Evolutionary conservation across 2,888 invertebrate species (phyloP).

Genomic region (Apamea monoglypha): DNA sequence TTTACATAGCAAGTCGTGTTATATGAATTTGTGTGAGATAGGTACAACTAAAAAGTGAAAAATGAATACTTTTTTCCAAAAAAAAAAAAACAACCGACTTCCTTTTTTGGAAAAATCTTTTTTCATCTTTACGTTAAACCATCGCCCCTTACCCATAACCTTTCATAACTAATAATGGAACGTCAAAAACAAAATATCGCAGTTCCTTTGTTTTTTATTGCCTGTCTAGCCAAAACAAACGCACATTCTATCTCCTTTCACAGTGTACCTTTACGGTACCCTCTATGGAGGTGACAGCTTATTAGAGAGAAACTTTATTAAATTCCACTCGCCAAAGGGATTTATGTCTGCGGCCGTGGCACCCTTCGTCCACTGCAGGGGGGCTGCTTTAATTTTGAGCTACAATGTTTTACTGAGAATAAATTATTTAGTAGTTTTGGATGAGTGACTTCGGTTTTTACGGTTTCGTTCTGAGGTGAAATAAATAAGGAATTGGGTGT

Average conservation of each 20-base stretch:
- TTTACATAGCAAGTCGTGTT: no score
- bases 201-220: not conserved
- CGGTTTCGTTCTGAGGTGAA: not conserved
- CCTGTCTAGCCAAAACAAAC: constrained; percentile 3
- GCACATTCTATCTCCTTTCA: not conserved
- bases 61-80: no score
- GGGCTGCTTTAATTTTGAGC: constrained; percentile 4
- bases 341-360: constrained; percentile 33
- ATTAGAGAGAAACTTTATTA: constrained; percentile 46
- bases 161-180: not conserved
- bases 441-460: constrained; percentile 2
- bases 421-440: constrained; percentile 14
- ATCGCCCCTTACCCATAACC: not conserved
- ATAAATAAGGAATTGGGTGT: not conserved
- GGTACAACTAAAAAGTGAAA: no score
- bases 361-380: constrained; percentile 20
- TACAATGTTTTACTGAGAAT: constrained; percentile 10
- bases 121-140: not conserved
- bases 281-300: constrained; percentile 24
- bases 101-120: no score
- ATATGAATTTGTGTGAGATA: no score
- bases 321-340: constrained; percentile 49
- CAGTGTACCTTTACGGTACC: constrained; percentile 3
- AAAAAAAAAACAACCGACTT: no score
- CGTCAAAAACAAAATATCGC: not conserved